Base-by-base conservation (phyloP, 2,888 invertebrate genomes). In the Idaea dimidiata region DNA sequence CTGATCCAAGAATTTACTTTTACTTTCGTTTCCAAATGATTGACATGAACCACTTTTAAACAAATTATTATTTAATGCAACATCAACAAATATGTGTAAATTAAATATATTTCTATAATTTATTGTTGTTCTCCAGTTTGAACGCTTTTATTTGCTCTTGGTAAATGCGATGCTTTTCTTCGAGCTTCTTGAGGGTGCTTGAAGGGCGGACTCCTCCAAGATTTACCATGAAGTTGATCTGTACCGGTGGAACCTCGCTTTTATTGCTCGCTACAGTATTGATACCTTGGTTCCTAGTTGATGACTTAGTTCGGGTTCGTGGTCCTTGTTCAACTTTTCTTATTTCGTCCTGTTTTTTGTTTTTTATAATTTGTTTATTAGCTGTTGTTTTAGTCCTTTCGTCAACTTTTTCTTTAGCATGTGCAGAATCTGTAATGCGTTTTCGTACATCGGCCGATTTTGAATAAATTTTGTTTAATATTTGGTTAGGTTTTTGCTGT, bases 141-240 rank as follows among this genome's bases (percentile, higher is more conserved):
- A 85, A 88, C 0, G 76, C 73, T 71, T 87, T 91, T 0, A 92
- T 86, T 78, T 86, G 84, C 59, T 90, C 89, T 69, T 91, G 90
- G 66, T 87, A 92, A 79, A 87, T 83, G 18, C 82, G 77, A 68
- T 92, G 92, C 72, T 90, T 90, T 65, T 89, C 89, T 69, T 92
- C 92, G 17, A 92, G 73, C n/a, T 70, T 79, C 65, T 72, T 80
- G 16, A 92, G 69, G 16, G 88, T 80, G 62, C 78, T 88, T 0
- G 90, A 87, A 1, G 87, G 86, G 17, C 85, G 77, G 0, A 81
- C 60, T 16, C 84, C 84, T 6, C 83, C 87, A 0, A 91, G 79
- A 67, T 89, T 89, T 0, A 91, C 86, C 68, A 85, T 75, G 62
- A 91, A 89, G 70, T 83, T 89, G 60, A 91, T 89, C 57, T 89